Evolutionary conservation across 64 coral and sea anemone species (phyloP).

Genomic region (Porites lutea): DNA sequence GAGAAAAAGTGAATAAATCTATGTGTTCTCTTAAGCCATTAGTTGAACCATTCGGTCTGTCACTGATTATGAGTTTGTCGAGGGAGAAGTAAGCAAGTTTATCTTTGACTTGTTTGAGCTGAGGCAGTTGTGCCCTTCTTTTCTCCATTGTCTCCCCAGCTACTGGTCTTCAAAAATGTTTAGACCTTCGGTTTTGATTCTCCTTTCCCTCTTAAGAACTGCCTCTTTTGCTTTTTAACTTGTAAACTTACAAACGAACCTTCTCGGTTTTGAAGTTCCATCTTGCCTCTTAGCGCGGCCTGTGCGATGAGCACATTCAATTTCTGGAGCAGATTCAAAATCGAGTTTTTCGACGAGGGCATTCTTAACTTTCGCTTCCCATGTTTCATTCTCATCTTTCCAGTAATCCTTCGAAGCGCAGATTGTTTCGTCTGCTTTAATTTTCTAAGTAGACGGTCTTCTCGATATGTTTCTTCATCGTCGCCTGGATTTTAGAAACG

Average conservation of each 20-base stretch:
- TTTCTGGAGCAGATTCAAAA: not conserved
- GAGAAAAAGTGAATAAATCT: not conserved
- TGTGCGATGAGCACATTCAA: not conserved
- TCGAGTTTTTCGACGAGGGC: not conserved
- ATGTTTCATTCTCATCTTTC: constrained; percentile 10
- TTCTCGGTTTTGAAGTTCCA: not conserved
- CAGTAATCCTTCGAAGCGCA: not conserved
- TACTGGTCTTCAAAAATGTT: not conserved
- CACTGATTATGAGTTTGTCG: not conserved
- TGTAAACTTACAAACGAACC: not conserved
- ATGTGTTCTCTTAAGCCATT: not conserved
- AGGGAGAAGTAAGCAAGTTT: not conserved
- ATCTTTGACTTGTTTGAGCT: constrained; percentile 4
- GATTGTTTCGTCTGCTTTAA: not conserved
- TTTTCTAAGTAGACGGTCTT: not conserved
- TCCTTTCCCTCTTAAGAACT: not conserved
- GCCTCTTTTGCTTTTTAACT: not conserved
- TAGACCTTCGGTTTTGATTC: not conserved
- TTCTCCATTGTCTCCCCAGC: constrained; percentile 47
- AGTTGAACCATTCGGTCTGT: not conserved
- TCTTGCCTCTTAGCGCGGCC: not conserved
- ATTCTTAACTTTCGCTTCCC: not conserved
- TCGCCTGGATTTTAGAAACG: not conserved
- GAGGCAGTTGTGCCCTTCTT: constrained; percentile 26
- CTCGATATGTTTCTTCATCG: not conserved